Evolutionary conservation across 2,888 invertebrate genomes (phyloP).

Genomic region (Drepanosiphum platanoidis): DNA sequence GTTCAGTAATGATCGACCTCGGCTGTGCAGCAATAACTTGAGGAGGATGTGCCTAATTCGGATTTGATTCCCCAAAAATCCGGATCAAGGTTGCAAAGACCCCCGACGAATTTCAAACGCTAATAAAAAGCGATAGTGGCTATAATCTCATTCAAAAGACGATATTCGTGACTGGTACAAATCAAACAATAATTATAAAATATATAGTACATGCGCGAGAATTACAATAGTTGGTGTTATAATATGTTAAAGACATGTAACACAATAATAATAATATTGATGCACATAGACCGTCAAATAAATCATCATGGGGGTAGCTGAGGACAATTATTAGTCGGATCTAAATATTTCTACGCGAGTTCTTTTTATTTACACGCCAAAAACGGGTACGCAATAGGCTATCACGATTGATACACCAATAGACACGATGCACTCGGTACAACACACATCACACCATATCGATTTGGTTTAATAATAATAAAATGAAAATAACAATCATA

Average conservation of each 20-base stretch:
- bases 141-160: not conserved
- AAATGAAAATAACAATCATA: not conserved
- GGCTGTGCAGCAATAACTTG: not conserved
- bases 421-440: no score
- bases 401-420: not conserved
- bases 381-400: not conserved
- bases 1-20: not conserved
- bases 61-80: slow-evolving; percentile 29
- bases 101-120: slow-evolving; percentile 35
- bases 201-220: not conserved
- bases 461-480: not conserved
- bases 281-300: not conserved
- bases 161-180: slow-evolving; percentile 36
- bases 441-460: not conserved
- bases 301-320: not conserved
- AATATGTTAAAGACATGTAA: not conserved
- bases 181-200: not conserved
- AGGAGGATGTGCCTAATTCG: slow-evolving; percentile 34
- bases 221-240: not conserved
- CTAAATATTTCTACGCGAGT: not conserved
- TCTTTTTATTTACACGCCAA: slow-evolving; percentile 1
- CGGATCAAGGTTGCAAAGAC: slow-evolving; percentile 19
- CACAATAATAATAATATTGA: not conserved
- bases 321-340: not conserved
- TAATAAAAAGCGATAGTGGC: not conserved